Percentiles rank a stretch among this genome's conserved stretches.
Conservation (phyloP, 2,797 vertebrate genomes). For the Labeo calbasu region DNA sequence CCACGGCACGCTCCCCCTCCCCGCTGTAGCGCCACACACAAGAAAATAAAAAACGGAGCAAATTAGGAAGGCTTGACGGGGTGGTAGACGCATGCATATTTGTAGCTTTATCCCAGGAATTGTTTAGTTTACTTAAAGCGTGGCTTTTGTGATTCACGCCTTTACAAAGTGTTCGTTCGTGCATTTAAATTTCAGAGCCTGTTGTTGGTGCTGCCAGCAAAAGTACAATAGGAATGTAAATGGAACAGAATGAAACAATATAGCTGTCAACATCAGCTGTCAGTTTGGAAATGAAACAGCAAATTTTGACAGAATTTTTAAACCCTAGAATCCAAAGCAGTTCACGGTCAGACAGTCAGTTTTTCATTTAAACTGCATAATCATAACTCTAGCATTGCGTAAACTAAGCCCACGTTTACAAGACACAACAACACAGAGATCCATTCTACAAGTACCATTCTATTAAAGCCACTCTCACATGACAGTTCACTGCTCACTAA, state of each 20-base stretch:
- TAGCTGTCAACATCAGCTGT: conserved; percentile 39
- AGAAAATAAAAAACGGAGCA: conserved; percentile 17
- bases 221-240: conserved; percentile 30
- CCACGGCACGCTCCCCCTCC: conserved; percentile 36
- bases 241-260: conserved; percentile 37
- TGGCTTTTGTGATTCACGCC: conserved; percentile 20
- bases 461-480: conserved; percentile 23
- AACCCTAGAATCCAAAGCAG: conserved; percentile 25
- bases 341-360: conserved; percentile 1
- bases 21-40: conserved; percentile 13
- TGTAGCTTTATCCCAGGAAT: conserved; percentile 9
- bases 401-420: neutral
- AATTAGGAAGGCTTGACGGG: conserved; percentile 11
- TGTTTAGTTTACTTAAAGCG: conserved; percentile 21
- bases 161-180: neutral
- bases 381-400: conserved; percentile 17
- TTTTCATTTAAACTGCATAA: conserved; percentile 13
- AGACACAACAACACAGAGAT: conserved; percentile 18
- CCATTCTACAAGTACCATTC: conserved; percentile 10
- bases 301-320: conserved; percentile 17
- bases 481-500: conserved; percentile 11
- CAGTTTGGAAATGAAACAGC: conserved; percentile 5
- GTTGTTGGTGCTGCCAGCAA: conserved; percentile 34
- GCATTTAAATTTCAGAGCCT: conserved; percentile 15
- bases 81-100: neutral